Conservation (phyloP, 2,888 invertebrate genomes). For the Volucella inanis region DNA sequence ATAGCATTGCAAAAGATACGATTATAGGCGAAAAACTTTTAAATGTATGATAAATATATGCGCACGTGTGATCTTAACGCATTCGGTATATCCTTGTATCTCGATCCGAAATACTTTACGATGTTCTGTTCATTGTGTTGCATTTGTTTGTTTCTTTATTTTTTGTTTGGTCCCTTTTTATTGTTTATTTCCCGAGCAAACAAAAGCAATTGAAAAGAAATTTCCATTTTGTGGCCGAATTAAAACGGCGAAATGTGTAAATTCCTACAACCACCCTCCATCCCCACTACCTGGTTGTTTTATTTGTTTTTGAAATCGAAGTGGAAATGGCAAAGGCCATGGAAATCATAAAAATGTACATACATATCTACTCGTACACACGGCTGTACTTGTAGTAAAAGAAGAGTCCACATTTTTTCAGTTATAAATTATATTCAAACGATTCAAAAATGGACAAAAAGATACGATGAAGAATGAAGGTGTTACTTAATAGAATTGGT, state of each 20-base stretch:
- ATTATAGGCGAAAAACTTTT: constrained; percentile 10
- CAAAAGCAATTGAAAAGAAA: constrained; percentile 16
- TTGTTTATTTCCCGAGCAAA: constrained; percentile 6
- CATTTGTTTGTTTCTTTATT: neutral
- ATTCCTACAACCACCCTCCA: neutral
- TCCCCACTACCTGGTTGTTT: neutral
- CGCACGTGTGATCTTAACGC: constrained; percentile 23
- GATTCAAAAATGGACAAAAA: constrained; percentile 2
- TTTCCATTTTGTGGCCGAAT: constrained; percentile 30
- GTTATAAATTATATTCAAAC: constrained; percentile 1
- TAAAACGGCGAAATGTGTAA: constrained; percentile 34
- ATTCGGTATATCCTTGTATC: neutral
- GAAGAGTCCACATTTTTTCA: constrained; percentile 28
- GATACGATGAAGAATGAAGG: constrained; percentile 9
- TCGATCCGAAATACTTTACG: constrained; percentile 1
- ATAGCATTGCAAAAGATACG: constrained; percentile 1
- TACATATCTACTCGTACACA: no score
- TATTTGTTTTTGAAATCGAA: neutral
- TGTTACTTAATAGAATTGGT: neutral
- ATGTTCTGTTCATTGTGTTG: no score
- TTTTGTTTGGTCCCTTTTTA: neutral
- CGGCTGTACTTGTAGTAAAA: neutral
- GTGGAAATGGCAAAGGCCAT: no score
- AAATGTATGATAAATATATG: neutral
- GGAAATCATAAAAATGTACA: constrained; percentile 13